phyloP scores from a whole-genome alignment of 2,113 vertebrate species.

The Plecotus auritus region DNA sequence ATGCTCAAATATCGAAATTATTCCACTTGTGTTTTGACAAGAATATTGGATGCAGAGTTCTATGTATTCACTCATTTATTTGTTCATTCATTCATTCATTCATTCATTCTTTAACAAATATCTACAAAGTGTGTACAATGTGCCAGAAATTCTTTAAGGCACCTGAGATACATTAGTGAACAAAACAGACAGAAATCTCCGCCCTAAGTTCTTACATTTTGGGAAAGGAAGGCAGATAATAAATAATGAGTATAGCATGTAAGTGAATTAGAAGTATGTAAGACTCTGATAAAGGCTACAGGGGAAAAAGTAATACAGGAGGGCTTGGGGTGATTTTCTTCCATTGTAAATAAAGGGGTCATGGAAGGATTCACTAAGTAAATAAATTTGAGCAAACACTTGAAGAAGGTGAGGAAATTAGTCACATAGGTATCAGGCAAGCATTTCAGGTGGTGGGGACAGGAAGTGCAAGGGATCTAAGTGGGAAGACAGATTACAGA shows the following conservation, averaged over 20 bases:
- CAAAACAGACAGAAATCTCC: neutral
- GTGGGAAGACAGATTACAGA: neutral
- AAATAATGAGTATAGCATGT: neutral
- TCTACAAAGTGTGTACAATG: neutral
- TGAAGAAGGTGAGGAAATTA: neutral
- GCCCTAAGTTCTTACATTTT: neutral
- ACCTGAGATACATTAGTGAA: neutral
- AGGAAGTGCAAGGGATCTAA: neutral
- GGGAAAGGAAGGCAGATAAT: neutral
- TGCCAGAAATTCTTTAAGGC: neutral
- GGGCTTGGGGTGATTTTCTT: neutral
- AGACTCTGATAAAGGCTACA: neutral
- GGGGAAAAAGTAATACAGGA: neutral
- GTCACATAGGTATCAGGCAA: neutral
- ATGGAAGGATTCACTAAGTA: neutral
- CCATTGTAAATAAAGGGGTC: neutral
- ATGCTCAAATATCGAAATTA: neutral
- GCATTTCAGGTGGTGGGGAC: neutral
- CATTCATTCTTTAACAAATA: neutral
- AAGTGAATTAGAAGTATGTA: neutral
- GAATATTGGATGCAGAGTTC: neutral
- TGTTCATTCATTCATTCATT: neutral
- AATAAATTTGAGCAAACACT: neutral
- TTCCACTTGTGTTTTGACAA: neutral
- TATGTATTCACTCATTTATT: neutral